phyloP scores from a whole-genome alignment of 2,113 vertebrate genomes.

The Notarius quadriscutis region DNA sequence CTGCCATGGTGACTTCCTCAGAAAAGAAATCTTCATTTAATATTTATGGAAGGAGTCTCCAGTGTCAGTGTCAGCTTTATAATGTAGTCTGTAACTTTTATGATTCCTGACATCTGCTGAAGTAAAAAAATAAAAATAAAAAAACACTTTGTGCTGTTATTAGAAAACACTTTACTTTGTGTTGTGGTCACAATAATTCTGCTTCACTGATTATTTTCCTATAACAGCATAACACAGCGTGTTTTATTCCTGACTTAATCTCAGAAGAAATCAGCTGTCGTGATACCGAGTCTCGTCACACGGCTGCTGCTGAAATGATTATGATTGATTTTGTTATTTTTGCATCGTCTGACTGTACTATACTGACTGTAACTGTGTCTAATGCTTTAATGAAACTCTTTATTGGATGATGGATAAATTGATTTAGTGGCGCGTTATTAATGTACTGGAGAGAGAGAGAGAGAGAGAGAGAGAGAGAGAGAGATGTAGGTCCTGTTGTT shows the following conservation, averaged over 20 bases:
- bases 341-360: too few relatives aligned
- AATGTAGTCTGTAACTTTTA: too few relatives aligned
- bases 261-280: neutral
- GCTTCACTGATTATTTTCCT: neutral
- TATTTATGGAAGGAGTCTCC: too few relatives aligned
- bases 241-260: neutral
- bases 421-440: neutral
- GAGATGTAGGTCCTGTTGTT: conserved; percentile 7
- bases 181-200: neutral
- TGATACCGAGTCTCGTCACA: neutral
- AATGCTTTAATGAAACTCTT: neutral
- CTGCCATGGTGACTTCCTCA: too few relatives aligned
- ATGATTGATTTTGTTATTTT: neutral
- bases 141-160: neutral
- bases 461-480: neutral
- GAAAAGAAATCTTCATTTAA: too few relatives aligned
- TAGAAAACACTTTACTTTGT: neutral
- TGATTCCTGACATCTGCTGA: too few relatives aligned
- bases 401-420: neutral
- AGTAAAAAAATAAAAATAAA: too few relatives aligned
- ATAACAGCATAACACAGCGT: neutral
- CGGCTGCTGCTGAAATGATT: neutral
- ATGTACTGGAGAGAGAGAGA: neutral
- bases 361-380: neutral
- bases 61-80: too few relatives aligned